These are phyloP conservation scores for Caradrina kadenii DNA, from an alignment of 2,888 invertebrate genomes.

Conservation along the genomic window DNA sequence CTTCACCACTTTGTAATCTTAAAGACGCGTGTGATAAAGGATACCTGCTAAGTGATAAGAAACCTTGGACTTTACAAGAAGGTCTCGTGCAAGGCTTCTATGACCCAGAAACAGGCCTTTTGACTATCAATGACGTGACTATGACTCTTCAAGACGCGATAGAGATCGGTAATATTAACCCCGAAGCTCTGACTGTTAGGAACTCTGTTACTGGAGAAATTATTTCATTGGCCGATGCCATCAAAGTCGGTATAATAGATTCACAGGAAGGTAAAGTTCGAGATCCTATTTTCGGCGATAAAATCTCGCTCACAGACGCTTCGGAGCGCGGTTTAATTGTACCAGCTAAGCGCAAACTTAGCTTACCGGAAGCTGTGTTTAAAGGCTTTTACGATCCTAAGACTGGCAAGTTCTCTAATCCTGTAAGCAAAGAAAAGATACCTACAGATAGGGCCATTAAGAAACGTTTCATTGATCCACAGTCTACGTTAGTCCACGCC, in stretches of 20 bases:
- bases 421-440: constrained; percentile 94
- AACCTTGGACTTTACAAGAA: constrained; percentile 96
- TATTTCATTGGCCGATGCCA: constrained; percentile 95
- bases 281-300: constrained; percentile 93
- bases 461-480: constrained; percentile 95
- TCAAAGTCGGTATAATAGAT: constrained; percentile 94
- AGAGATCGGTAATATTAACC: constrained; percentile 93
- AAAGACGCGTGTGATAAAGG: constrained; percentile 96
- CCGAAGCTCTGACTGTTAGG: constrained; percentile 94
- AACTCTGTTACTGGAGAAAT: constrained; percentile 95
- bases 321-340: constrained; percentile 95
- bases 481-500: constrained; percentile 96
- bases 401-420: constrained; percentile 95
- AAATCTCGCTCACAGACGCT: constrained; percentile 95
- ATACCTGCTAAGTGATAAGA: constrained; percentile 94
- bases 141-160: constrained; percentile 94
- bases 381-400: constrained; percentile 97
- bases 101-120: constrained; percentile 93
- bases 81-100: constrained; percentile 95
- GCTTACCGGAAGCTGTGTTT: constrained; percentile 96
- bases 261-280: constrained; percentile 94
- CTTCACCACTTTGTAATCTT: constrained; percentile 93
- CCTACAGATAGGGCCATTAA: constrained; percentile 96
- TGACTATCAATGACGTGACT: constrained; percentile 92
- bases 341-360: constrained; percentile 95